These are phyloP conservation scores for Aldrovandia affinis DNA, from an alignment of 2,797 vertebrate genomes.

Conservation along the genomic window DNA sequence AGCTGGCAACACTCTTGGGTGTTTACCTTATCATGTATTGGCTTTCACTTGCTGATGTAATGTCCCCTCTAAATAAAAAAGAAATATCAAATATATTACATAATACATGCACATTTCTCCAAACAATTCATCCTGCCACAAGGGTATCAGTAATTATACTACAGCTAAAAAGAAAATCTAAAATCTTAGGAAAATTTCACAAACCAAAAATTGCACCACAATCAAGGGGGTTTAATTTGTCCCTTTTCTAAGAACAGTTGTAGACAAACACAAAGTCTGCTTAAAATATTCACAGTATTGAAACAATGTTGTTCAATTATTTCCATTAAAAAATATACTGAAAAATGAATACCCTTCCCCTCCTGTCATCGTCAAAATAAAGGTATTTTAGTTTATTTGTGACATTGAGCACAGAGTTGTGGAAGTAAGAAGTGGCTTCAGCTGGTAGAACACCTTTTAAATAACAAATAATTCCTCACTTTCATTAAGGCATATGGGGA, in stretches of 20 bases:
- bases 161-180: constrained; percentile 75
- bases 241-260: not conserved
- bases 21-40: not conserved
- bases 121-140: constrained; percentile 60
- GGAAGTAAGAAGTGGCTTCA: not conserved
- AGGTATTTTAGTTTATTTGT: not conserved
- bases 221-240: constrained; percentile 33
- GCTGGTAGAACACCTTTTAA: constrained; percentile 1
- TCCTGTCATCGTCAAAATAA: not conserved
- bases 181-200: constrained; percentile 67
- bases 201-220: constrained; percentile 56
- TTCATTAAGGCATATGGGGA: constrained; percentile 5
- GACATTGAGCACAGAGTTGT: not conserved
- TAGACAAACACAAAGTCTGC: not conserved
- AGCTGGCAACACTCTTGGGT: not conserved
- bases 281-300: constrained; percentile 16
- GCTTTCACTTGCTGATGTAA: not conserved
- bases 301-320: not conserved
- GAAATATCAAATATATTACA: constrained; percentile 48
- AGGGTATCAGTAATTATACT: constrained; percentile 75
- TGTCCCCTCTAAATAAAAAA: constrained; percentile 39
- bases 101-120: constrained; percentile 65
- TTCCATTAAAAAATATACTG: not conserved
- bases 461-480: constrained; percentile 1
- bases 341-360: not conserved